Conservation (phyloP, 2,888 invertebrate species). For the Tetranychus truncatus region DNA sequence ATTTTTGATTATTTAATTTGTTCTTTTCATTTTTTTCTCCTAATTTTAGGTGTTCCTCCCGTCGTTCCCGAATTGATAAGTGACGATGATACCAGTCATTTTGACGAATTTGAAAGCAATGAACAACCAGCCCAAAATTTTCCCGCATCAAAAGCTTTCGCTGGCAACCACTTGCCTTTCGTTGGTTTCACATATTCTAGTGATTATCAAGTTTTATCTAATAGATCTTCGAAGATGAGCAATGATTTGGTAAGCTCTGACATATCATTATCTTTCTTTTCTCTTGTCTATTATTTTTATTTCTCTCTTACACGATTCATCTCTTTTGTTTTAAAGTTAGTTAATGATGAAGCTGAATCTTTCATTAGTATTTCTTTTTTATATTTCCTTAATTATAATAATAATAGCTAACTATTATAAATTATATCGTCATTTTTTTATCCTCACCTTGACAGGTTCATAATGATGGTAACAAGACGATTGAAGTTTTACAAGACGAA, state of each 20-base stretch:
- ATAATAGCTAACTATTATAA: conserved; percentile 3
- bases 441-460: conserved; percentile 7
- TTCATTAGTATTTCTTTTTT: background rate
- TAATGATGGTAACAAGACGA: conserved; percentile 21
- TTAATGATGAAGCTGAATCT: background rate
- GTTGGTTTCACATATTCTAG: conserved; percentile 87
- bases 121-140: conserved; percentile 61
- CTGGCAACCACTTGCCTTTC: conserved; percentile 94
- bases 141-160: conserved; percentile 88
- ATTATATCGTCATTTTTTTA: background rate
- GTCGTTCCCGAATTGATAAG: conserved; percentile 85
- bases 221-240: background rate
- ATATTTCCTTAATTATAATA: conserved; percentile 6
- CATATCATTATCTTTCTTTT: too few relatives aligned
- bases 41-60: conserved; percentile 52
- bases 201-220: conserved; percentile 21
- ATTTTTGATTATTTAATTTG: background rate
- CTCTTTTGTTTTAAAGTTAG: background rate
- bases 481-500: conserved; percentile 31
- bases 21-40: background rate
- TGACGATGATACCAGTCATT: conserved; percentile 95
- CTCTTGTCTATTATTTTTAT: too few relatives aligned
- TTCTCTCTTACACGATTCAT: too few relatives aligned
- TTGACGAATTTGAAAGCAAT: conserved; percentile 90
- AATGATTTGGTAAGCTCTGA: background rate